phyloP scores from a whole-genome alignment of 2,113 vertebrate genomes.

The Tylochromis polylepis region DNA sequence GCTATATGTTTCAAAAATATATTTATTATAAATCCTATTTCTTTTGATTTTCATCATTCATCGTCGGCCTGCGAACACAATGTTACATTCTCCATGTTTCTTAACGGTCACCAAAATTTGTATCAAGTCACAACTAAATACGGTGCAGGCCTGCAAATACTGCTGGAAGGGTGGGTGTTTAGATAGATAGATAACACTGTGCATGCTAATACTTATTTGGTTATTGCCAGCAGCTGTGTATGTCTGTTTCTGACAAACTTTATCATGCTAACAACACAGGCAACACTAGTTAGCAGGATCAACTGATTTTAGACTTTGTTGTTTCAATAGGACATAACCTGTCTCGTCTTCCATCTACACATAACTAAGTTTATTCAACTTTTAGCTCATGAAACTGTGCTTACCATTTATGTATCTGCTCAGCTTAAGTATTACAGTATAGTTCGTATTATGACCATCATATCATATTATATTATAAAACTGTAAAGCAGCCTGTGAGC shows the following conservation, averaged over 20 bases:
- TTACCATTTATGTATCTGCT: not conserved
- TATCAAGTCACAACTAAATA: not conserved
- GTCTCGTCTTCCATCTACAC: not conserved
- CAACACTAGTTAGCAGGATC: not conserved
- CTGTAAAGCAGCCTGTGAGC: not conserved
- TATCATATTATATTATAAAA: not conserved
- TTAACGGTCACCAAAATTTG: not conserved
- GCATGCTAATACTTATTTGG: no score
- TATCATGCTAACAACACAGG: no score
- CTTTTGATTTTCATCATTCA: no score
- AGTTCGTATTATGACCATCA: not conserved
- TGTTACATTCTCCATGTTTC: not conserved
- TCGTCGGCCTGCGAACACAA: not conserved
- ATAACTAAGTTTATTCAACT: not conserved
- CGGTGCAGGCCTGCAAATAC: not conserved
- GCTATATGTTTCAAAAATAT: not conserved
- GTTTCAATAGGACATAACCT: not conserved
- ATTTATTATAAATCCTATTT: not conserved
- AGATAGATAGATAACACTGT: no score
- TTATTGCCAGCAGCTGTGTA: no score
- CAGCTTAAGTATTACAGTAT: not conserved
- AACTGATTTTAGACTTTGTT: not conserved
- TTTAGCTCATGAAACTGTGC: not conserved
- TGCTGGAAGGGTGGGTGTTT: not conserved
- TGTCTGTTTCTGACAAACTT: no score